Percentiles rank a stretch among this genome's conserved stretches.
phyloP scores from a whole-genome alignment of 2,113 vertebrate species.

The Coptodon bakossiorum region DNA sequence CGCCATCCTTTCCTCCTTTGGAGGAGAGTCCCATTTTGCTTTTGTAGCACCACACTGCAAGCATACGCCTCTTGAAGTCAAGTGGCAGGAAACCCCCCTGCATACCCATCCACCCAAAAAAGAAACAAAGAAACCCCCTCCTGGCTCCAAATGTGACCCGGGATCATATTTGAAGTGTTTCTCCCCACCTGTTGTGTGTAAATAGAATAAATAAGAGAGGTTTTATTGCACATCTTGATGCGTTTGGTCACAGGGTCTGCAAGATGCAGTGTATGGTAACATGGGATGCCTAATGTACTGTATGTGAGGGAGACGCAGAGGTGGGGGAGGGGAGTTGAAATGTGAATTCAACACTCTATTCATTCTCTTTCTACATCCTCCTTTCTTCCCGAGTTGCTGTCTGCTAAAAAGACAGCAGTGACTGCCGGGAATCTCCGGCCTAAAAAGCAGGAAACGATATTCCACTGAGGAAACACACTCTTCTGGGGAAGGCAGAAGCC shows the following conservation, averaged over 20 bases:
- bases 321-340: slow-evolving; percentile 11
- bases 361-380: slow-evolving; percentile 45
- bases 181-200: slow-evolving; percentile 22
- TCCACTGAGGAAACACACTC: slow-evolving; percentile 33
- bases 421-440: background rate
- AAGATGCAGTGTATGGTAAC: slow-evolving; percentile 17
- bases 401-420: slow-evolving; percentile 3
- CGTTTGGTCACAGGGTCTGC: slow-evolving; percentile 3
- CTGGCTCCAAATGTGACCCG: background rate
- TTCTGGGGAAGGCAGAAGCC: slow-evolving; percentile 20
- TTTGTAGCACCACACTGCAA: slow-evolving; percentile 46
- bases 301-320: background rate
- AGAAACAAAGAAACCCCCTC: background rate
- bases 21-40: slow-evolving; percentile 34
- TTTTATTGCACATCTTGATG: slow-evolving; percentile 48
- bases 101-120: background rate
- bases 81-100: background rate
- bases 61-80: background rate
- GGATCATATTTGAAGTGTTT: slow-evolving; percentile 7
- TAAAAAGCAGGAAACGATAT: slow-evolving; percentile 14
- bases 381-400: slow-evolving; percentile 12
- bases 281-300: slow-evolving; percentile 3
- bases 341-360: slow-evolving; percentile 41
- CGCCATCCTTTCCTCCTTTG: slow-evolving; percentile 7
- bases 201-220: slow-evolving; percentile 29